These are phyloP conservation scores for Rotaria magnacalcarata DNA, from an alignment of 2,888 invertebrate species.

Conservation along the genomic window DNA sequence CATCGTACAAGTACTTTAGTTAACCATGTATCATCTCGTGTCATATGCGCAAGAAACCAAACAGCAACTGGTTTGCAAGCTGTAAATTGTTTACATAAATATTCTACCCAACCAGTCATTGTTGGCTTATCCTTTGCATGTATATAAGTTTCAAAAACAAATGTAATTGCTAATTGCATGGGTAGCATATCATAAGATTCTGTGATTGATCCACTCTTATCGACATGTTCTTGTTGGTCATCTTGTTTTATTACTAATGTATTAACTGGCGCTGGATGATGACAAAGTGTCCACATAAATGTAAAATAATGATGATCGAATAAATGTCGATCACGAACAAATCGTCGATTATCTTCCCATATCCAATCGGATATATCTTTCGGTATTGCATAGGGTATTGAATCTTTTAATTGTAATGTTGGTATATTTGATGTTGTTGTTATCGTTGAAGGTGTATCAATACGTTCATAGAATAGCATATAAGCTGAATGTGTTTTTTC, in stretches of 20 bases:
- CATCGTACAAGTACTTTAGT: conserved; percentile 42
- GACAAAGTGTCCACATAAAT: conserved; percentile 93
- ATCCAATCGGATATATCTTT: conserved; percentile 68
- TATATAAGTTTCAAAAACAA: conserved; percentile 90
- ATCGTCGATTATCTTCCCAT: conserved; percentile 93
- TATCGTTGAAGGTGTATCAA: conserved; percentile 47
- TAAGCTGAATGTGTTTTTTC: conserved; percentile 95
- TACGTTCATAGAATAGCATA: conserved; percentile 87
- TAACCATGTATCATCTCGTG: conserved; percentile 20
- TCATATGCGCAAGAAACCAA: conserved; percentile 37
- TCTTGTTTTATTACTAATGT: conserved; percentile 64
- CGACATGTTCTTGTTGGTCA: conserved; percentile 61
- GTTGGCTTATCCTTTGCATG: conserved; percentile 87
- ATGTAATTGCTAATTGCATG: conserved; percentile 70
- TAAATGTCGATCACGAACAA: conserved; percentile 86
- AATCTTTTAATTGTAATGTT: conserved; percentile 34
- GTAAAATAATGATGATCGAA: conserved; percentile 93
- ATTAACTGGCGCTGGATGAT: neutral
- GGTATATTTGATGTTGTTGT: neutral
- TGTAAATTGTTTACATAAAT: conserved; percentile 35
- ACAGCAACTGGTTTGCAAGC: conserved; percentile 1
- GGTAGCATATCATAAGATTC: conserved; percentile 65
- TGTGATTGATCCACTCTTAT: neutral
- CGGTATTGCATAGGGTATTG: conserved; percentile 48
- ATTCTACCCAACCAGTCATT: conserved; percentile 46